Evolutionary conservation across 2,113 vertebrate species (phyloP).

Genomic region (Chunga burmeisteri): DNA sequence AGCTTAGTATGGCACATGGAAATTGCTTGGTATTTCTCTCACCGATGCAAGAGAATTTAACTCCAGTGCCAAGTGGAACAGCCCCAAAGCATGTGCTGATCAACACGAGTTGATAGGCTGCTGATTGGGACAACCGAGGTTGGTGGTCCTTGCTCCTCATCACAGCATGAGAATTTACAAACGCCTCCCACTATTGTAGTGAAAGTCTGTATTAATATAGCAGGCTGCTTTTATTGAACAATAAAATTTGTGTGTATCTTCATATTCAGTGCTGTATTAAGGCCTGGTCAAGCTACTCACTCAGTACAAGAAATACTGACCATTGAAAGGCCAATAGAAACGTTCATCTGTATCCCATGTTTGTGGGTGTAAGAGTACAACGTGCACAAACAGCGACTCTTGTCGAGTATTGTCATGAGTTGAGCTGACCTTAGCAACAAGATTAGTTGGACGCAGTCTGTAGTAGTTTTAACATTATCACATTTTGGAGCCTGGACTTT

Average conservation of each 20-base stretch:
- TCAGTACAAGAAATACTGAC: not conserved
- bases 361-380: no score
- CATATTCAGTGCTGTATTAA: not conserved
- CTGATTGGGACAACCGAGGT: not conserved
- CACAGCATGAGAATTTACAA: not conserved
- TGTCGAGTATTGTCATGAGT: not conserved
- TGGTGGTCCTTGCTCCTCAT: not conserved
- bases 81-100: not conserved
- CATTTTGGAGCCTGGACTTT: not conserved
- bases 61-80: not conserved
- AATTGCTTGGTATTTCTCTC: not conserved
- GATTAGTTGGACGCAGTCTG: not conserved
- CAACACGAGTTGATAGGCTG: not conserved
- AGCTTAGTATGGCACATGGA: not conserved
- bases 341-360: not conserved
- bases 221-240: not conserved
- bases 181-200: no score
- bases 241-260: not conserved
- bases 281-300: not conserved
- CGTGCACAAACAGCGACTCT: not conserved
- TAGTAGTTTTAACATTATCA: not conserved
- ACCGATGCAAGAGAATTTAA: not conserved
- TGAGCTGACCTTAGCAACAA: not conserved
- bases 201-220: no score
- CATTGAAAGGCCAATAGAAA: not conserved